Percentiles rank a stretch among this genome's conserved stretches.
These are phyloP conservation scores for Vandiemenella viatica DNA, from an alignment of 2,888 invertebrate species.

Conservation along the genomic window DNA sequence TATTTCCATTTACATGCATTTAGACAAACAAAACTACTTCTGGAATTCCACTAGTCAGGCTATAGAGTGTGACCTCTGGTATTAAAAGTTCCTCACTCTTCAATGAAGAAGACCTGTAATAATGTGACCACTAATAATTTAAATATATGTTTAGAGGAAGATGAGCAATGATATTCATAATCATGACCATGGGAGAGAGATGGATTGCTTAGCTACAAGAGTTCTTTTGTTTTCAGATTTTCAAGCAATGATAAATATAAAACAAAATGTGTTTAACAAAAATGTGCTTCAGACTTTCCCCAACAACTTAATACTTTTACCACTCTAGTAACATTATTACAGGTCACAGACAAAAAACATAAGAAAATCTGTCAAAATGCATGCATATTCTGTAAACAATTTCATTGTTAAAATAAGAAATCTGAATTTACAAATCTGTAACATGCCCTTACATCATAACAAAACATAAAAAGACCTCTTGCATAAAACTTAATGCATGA, in stretches of 20 bases:
- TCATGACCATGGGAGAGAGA: background rate
- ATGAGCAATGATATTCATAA: background rate
- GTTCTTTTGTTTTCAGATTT: too few species aligned
- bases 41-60: background rate
- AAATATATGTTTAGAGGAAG: background rate
- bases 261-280: background rate
- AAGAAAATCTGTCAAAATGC: background rate
- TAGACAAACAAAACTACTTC: background rate
- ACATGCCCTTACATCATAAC: too few species aligned
- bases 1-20: background rate
- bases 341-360: background rate
- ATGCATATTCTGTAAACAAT: background rate
- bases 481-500: too few species aligned
- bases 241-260: too few species aligned
- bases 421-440: too few species aligned
- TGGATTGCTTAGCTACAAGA: too few species aligned
- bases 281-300: background rate
- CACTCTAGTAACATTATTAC: background rate
- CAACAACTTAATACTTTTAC: background rate
- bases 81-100: constrained; percentile 1
- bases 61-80: background rate
- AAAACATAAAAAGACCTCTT: too few species aligned
- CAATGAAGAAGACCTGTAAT: constrained; percentile 1
- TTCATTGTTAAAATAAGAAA: too few species aligned
- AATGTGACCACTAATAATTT: background rate